A percentile compares a stretch with the other conserved stretches of the same genome.
Evolutionary conservation across 2,797 vertebrate genomes (phyloP).

Genomic region (Gymnocypris eckloni): DNA sequence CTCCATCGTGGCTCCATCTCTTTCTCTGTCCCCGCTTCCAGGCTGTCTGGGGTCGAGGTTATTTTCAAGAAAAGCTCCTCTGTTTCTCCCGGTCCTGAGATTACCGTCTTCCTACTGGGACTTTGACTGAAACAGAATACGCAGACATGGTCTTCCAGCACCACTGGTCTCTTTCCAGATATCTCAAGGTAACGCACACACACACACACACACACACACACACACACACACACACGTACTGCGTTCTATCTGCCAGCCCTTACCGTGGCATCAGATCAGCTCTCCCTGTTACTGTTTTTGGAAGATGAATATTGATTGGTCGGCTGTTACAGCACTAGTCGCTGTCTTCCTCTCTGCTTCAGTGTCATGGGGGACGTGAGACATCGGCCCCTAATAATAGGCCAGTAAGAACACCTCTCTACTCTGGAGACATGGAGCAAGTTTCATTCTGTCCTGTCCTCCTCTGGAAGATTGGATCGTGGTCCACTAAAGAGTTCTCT

Average conservation of each 20-base stretch:
- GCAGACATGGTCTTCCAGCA: constrained; percentile 67
- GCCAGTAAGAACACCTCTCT: constrained; percentile 48
- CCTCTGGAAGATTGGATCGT: constrained; percentile 25
- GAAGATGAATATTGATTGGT: constrained; percentile 57
- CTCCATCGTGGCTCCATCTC: constrained; percentile 11
- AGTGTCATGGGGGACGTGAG: constrained; percentile 41
- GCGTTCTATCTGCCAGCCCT: constrained; percentile 3
- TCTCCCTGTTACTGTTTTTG: constrained; percentile 56
- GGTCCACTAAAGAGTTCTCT: constrained; percentile 25
- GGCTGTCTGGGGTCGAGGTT: constrained; percentile 66
- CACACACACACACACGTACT: background rate
- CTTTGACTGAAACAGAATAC: constrained; percentile 74
- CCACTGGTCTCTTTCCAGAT: constrained; percentile 69
- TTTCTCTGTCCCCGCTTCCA: constrained; percentile 32
- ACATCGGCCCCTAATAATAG: constrained; percentile 55
- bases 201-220: constrained; percentile 2
- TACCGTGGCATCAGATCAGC: constrained; percentile 30
- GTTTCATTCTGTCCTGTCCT: constrained; percentile 39
- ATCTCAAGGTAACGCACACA: constrained; percentile 44
- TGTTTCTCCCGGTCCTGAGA: constrained; percentile 72
- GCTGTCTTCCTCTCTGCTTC: constrained; percentile 46
- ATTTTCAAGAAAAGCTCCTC: constrained; percentile 65
- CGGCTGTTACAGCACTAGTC: constrained; percentile 41
- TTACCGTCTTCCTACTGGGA: constrained; percentile 73
- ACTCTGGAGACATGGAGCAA: constrained; percentile 31